Evolutionary conservation across 2,888 invertebrate genomes (phyloP), one percentile per base, ranked within the genome.

Genomic region (Synanthedon formicaeformis): DNA sequence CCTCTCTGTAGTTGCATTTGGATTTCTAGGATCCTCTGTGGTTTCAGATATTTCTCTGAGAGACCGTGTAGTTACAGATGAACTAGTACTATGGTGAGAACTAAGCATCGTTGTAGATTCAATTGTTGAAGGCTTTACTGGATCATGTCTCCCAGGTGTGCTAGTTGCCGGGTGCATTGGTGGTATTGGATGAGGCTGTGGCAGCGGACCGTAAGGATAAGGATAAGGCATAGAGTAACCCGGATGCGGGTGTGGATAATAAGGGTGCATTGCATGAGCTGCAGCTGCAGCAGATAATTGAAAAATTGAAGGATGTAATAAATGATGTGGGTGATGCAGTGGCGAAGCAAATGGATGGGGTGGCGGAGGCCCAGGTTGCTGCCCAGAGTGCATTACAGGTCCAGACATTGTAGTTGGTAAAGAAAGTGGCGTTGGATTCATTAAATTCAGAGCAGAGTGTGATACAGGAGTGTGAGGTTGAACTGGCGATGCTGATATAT

Each of bases 171-270:
- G 73, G 63, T 88, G 89, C 66, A 92, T 91, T 2, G 92, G 93
- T 13, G 92, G 92, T 68, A 92, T 91, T 5, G 93, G 91, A 63
- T 92, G 93, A 2, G 93, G 93, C 65, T 92, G 93, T 4, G 93
- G 92, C 56, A 93, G 88, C 1, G 92, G 91, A 6, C 91, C 91
- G 63, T 94, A 91, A 52, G 93, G 89, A 84, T 94, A 93, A 1
- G 92, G 91, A 66, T 91, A 91, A 53, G 92, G 90, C 75, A 91
- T 91, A 48, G 92, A 91, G 67, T 92, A 92, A 45, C 92, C 91
- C 54, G 91, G 90, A 72, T 92, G 93, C 11, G 92, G 91, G 64
- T 92, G 91, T 41, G 91, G 87, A 62, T 91, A 91, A 65, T 93
- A 93, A 4, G 93, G 92, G 77, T 92, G 93, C 88, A 91, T 91